These are phyloP conservation scores for Archivesica marissinica DNA, from an alignment of 1,140 invertebrate species.

Conservation along the genomic window DNA sequence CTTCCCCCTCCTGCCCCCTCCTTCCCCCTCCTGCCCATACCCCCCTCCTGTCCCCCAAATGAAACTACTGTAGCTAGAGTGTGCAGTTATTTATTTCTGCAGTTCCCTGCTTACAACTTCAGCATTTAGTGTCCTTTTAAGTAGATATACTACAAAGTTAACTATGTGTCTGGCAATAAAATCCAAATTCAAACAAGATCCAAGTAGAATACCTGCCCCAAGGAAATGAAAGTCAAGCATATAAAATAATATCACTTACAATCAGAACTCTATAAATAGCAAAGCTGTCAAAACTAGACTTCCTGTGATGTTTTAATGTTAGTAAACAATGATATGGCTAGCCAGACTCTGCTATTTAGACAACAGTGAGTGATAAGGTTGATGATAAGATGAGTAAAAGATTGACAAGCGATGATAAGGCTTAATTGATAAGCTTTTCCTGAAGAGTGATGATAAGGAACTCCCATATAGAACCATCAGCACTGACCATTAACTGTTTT, in stretches of 20 bases:
- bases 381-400: neutral
- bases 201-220: too few species aligned
- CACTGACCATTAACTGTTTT: neutral
- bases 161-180: too few species aligned
- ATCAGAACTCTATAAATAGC: neutral
- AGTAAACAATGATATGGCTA: slow-evolving; percentile 10
- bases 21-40: too few species aligned
- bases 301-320: neutral
- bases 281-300: neutral
- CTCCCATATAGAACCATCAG: slow-evolving; percentile 7
- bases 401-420: slow-evolving; percentile 14
- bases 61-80: too few species aligned
- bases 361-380: neutral
- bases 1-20: too few species aligned
- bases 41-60: too few species aligned
- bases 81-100: too few species aligned
- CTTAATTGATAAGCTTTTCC: neutral
- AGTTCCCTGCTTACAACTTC: too few species aligned
- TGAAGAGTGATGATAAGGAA: neutral
- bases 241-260: slow-evolving; percentile 20
- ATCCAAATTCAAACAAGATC: too few species aligned
- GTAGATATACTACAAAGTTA: too few species aligned
- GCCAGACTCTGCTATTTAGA: neutral
- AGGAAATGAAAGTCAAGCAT: too few species aligned
- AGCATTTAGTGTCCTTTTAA: too few species aligned